phyloP scores from a whole-genome alignment of 1,140 invertebrate genomes.

The Drosophila bocqueti region DNA sequence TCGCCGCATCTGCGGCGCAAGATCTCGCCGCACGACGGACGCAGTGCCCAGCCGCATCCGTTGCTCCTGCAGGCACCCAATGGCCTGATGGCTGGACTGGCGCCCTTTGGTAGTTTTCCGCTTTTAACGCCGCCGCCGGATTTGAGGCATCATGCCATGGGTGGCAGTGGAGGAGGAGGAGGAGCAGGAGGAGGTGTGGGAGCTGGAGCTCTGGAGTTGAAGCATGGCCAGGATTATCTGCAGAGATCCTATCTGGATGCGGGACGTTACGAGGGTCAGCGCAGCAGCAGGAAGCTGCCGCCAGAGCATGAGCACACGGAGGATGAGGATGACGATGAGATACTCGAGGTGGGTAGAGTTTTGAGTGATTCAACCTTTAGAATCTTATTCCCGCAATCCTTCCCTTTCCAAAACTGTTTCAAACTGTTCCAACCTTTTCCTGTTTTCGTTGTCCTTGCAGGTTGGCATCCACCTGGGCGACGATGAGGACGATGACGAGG shows the following conservation, averaged over 20 bases:
- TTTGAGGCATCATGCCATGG: conserved; percentile 88
- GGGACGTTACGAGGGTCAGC: conserved; percentile 64
- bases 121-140: conserved; percentile 91
- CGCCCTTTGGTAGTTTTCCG: conserved; percentile 91
- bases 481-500: conserved; percentile 60
- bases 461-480: conserved; percentile 86
- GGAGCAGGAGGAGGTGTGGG: conserved; percentile 87
- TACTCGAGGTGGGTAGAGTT: conserved; percentile 30
- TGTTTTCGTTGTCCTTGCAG: conserved; percentile 20
- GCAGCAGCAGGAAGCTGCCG: conserved; percentile 14
- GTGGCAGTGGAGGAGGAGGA: conserved; percentile 70
- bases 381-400: background rate
- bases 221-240: conserved; percentile 84
- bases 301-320: conserved; percentile 27
- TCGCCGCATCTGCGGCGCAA: conserved; percentile 96
- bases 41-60: conserved; percentile 94
- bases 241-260: conserved; percentile 82
- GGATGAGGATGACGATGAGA: conserved; percentile 54
- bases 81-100: conserved; percentile 88
- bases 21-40: conserved; percentile 96
- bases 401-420: too few species aligned
- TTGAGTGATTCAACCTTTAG: background rate
- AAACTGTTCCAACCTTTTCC: too few species aligned
- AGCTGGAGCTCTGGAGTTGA: conserved; percentile 86
- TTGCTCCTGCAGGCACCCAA: conserved; percentile 91